Conservation (phyloP, 2,797 vertebrate genomes). For the Hyperoplus lanceolatus region DNA sequence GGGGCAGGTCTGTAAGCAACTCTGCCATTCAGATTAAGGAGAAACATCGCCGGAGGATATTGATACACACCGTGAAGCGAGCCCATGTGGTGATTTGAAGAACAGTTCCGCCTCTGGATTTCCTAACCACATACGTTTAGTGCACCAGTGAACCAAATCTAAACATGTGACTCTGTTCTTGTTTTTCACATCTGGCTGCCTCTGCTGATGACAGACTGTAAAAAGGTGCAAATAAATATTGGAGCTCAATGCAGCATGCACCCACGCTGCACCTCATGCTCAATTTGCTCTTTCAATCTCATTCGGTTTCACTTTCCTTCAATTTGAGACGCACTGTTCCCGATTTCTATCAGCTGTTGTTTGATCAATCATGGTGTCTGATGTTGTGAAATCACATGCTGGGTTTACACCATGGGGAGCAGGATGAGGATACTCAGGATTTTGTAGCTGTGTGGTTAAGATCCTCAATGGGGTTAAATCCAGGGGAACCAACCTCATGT, state of each 20-base stretch:
- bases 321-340: neutral
- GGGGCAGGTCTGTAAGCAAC: neutral
- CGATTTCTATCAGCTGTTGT: conserved; percentile 21
- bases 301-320: neutral
- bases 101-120: neutral
- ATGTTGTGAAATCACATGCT: conserved; percentile 44
- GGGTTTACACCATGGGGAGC: neutral
- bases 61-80: conserved; percentile 5
- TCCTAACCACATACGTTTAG: conserved; percentile 6
- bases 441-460: conserved; percentile 21
- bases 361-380: conserved; percentile 15
- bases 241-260: neutral
- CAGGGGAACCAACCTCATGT: conserved; percentile 53
- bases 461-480: conserved; percentile 50
- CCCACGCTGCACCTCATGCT: neutral
- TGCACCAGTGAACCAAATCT: conserved; percentile 26
- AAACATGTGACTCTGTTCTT: conserved; percentile 4
- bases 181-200: conserved; percentile 8
- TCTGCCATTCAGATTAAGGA: conserved; percentile 24
- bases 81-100: neutral
- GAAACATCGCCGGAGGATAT: conserved; percentile 7
- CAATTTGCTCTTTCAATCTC: neutral
- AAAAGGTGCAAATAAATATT: conserved; percentile 13
- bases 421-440: neutral
- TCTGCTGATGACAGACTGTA: neutral